phyloP scores from a whole-genome alignment of 2,888 invertebrate species.

The Apeira syringaria region DNA sequence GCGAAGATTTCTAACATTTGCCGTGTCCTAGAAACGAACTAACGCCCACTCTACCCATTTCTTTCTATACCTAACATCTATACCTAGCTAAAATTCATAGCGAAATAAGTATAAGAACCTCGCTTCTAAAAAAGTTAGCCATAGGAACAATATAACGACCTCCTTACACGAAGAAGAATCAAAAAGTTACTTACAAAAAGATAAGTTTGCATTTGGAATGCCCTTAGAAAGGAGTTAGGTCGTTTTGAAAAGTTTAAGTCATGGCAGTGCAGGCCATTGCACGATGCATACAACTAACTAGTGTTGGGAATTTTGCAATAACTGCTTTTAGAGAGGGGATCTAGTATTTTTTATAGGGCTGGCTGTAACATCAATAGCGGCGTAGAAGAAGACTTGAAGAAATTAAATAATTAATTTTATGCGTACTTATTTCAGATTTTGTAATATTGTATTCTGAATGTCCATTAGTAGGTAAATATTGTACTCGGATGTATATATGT shows the following conservation, averaged over 20 bases:
- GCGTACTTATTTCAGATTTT: too few relatives aligned
- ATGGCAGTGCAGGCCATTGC: constrained; percentile 81
- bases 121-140: constrained; percentile 68
- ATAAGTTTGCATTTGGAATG: constrained; percentile 33
- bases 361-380: not conserved
- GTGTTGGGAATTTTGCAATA: constrained; percentile 54
- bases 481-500: too few relatives aligned
- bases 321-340: constrained; percentile 36
- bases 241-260: constrained; percentile 41
- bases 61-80: constrained; percentile 75
- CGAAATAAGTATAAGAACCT: constrained; percentile 79
- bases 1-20: constrained; percentile 75
- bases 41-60: constrained; percentile 76
- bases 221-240: constrained; percentile 32
- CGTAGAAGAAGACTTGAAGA: too few relatives aligned
- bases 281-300: constrained; percentile 83
- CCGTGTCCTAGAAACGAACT: constrained; percentile 76
- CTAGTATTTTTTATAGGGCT: constrained; percentile 20
- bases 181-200: not conserved
- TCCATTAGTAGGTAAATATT: too few relatives aligned
- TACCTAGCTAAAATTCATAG: constrained; percentile 82
- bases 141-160: constrained; percentile 15
- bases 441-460: too few relatives aligned
- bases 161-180: not conserved
- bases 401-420: too few relatives aligned